Evolutionary conservation across 2,888 invertebrate genomes (phyloP), one percentile per base, ranked within the genome.

Genomic region (Drosophila fulvimacula): DNA sequence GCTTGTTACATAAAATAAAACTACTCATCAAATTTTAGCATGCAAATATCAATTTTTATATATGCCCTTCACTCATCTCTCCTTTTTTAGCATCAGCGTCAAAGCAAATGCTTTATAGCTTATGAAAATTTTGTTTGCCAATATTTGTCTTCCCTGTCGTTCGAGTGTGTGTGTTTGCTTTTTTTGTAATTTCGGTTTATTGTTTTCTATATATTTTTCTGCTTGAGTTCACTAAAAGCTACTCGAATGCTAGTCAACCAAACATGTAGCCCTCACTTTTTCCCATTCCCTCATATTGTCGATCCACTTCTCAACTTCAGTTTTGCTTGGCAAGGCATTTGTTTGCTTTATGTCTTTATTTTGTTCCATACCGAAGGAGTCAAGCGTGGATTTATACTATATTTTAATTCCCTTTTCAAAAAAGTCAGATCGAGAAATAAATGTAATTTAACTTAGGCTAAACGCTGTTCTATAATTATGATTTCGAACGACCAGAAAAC

Each of bases 151-250:
- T 73, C 39, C 39, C 53, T 34, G 30, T 64, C 39, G 48, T n/a
- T 44, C 9, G 24, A 44, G 24, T 66, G 13, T 19, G 32, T 49
- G 19, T 60, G 63, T 46, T 57, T 55, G 57, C 56, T 44, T 68
- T 59, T 55, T 56, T 79, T 83, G 89, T 84, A 83, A 88, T 88
- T 83, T 84, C 76, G 72, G 84, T 83, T 84, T 83, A 88, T 83
- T 83, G 83, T 83, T 83, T 88, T 89, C 89, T 83, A 88, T 87
- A 88, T 83, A 83, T 83, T 83, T 83, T 83, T 83, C 89, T 81
- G 83, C 83, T 87, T 87, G 85, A 88, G 81, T 87, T 89, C 83
- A 83, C 83, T 83, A 88, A 88, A 83, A 83, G 83, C 83, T 81
- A 83, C 87, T 83, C 87, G 66, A 75, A 68, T 83, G 84, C 64